A percentile compares a stretch with the other conserved stretches of the same genome.
Conservation (phyloP, 2,113 vertebrate genomes). For the Regulus satrapa region DNA sequence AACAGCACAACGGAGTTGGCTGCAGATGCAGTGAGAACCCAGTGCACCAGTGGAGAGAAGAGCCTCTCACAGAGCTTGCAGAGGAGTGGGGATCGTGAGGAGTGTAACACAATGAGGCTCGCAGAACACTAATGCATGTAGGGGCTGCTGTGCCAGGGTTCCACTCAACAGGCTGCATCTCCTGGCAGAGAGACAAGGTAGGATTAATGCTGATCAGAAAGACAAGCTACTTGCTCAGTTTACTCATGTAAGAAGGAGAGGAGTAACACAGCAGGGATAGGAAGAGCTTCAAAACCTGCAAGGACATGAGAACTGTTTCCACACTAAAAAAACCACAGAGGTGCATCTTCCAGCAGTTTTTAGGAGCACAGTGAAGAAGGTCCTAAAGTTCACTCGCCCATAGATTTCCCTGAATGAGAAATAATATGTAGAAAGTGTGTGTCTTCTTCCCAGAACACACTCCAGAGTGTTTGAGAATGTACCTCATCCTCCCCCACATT, state of each 20-base stretch:
- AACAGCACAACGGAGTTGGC: conserved; percentile 23
- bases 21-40: neutral
- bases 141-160: neutral
- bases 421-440: neutral
- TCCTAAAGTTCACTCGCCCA: conserved; percentile 14
- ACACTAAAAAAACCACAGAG: too few relatives aligned
- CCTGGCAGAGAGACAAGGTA: neutral
- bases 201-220: neutral
- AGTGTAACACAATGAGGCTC: neutral
- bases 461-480: conserved; percentile 2
- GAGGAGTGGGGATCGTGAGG: neutral
- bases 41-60: neutral
- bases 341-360: neutral
- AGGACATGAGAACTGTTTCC: neutral
- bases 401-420: conserved; percentile 38
- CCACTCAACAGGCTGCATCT: neutral
- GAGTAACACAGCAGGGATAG: neutral
- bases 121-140: neutral
- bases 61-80: neutral
- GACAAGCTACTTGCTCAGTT: neutral
- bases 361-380: neutral
- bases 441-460: conserved; percentile 48
- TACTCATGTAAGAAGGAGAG: neutral
- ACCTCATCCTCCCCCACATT: conserved; percentile 38
- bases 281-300: neutral